Conservation (phyloP, 2,113 vertebrate species). For the Odontophorus gujanensis region DNA sequence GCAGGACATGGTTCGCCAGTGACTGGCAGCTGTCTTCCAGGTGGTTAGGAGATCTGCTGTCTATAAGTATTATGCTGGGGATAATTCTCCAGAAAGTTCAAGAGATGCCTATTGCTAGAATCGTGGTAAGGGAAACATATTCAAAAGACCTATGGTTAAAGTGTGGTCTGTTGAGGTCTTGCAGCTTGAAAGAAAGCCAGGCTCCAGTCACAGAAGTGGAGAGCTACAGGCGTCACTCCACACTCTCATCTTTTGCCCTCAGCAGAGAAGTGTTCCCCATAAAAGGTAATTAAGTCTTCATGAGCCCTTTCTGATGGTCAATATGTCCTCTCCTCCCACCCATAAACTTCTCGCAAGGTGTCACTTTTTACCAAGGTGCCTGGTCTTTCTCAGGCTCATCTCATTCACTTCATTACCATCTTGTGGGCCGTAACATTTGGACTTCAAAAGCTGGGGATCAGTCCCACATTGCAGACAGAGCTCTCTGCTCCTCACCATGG, state of each 20-base stretch:
- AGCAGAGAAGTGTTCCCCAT: neutral
- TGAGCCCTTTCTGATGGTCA: neutral
- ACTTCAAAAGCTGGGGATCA: accelerated
- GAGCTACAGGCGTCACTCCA: neutral
- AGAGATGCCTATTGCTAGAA: neutral
- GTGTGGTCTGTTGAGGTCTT: neutral
- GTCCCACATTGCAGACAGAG: accelerated
- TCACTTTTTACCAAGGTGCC: neutral
- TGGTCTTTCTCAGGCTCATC: neutral
- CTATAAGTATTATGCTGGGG: neutral
- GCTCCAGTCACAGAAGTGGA: neutral
- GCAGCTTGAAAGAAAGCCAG: neutral
- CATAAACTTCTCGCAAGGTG: neutral
- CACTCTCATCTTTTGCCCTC: neutral
- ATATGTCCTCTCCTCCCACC: neutral
- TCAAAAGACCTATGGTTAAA: neutral
- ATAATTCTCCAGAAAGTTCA: neutral
- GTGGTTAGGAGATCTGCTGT: neutral
- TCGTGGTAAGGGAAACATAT: accelerated
- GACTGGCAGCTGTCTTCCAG: no score
- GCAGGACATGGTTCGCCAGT: neutral
- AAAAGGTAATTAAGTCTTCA: neutral
- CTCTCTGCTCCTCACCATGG: neutral
- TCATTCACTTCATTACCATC: neutral
- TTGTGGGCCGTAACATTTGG: accelerated